phyloP scores from a whole-genome alignment of 2,888 invertebrate genomes.

The Dioctria linearis region DNA sequence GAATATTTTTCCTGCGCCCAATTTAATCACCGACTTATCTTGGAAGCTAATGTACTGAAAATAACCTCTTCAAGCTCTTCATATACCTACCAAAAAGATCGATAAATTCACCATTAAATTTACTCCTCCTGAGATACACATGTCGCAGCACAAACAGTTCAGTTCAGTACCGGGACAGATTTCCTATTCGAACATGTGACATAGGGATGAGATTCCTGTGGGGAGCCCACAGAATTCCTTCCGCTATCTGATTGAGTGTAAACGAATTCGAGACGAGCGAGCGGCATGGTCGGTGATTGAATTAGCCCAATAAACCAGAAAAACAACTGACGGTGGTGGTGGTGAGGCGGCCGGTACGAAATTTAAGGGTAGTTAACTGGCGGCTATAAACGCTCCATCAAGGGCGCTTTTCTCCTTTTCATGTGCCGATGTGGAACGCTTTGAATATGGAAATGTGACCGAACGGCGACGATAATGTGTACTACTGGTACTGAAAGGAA shows the following conservation, averaged over 20 bases:
- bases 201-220: constrained; percentile 57
- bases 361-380: constrained; percentile 44
- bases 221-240: constrained; percentile 57
- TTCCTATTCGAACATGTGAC: constrained; percentile 55
- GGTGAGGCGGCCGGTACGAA: constrained; percentile 44
- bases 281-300: constrained; percentile 67
- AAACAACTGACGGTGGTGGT: constrained; percentile 65
- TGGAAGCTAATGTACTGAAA: constrained; percentile 56
- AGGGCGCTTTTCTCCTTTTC: constrained; percentile 51
- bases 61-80: constrained; percentile 52
- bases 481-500: constrained; percentile 39
- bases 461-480: constrained; percentile 50
- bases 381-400: constrained; percentile 56
- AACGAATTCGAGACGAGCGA: constrained; percentile 62
- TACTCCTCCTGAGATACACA: constrained; percentile 63
- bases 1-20: background rate
- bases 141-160: constrained; percentile 27
- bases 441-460: background rate
- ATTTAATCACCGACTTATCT: constrained; percentile 49
- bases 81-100: constrained; percentile 62
- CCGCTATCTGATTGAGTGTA: constrained; percentile 71
- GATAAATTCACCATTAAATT: constrained; percentile 70
- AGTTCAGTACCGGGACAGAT: background rate
- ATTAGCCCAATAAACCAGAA: constrained; percentile 72
- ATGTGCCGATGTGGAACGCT: constrained; percentile 25